Conservation (phyloP, 2,888 invertebrate species). For the Noctua pronuba region DNA sequence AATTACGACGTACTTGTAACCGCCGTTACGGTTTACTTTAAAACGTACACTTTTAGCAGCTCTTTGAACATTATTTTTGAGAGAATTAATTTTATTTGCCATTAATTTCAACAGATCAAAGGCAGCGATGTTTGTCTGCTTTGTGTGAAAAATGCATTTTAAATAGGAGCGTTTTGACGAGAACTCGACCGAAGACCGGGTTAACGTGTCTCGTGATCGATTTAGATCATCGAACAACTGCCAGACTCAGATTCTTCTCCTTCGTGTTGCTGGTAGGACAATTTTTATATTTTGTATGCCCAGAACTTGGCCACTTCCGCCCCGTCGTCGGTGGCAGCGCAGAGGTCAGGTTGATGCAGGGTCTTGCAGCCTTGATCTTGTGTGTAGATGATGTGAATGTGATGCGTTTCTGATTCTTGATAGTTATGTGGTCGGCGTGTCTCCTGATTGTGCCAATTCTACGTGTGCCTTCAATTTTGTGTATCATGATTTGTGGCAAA, state of each 20-base stretch:
- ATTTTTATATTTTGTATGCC: too few relatives aligned
- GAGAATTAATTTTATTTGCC: slow-evolving; percentile 32
- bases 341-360: not conserved
- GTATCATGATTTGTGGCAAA: not conserved
- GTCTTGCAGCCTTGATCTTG: not conserved
- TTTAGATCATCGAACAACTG: not conserved
- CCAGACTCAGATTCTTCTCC: not conserved
- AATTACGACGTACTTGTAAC: slow-evolving; percentile 41
- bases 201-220: not conserved
- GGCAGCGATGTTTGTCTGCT: slow-evolving; percentile 18
- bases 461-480: not conserved
- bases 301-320: too few relatives aligned
- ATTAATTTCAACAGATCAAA: slow-evolving; percentile 51
- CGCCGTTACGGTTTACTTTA: slow-evolving; percentile 40
- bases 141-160: slow-evolving; percentile 18
- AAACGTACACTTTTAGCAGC: slow-evolving; percentile 16
- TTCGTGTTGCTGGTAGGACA: too few relatives aligned
- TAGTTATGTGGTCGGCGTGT: not conserved
- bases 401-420: not conserved
- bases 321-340: too few relatives aligned
- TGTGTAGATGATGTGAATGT: not conserved
- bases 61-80: slow-evolving; percentile 55
- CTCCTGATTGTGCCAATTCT: not conserved
- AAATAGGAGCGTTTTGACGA: slow-evolving; percentile 6
- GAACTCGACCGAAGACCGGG: not conserved